Percentiles rank a stretch among this genome's conserved stretches.
Conservation (phyloP, 2,888 invertebrate genomes). For the Oligia latruncula region DNA sequence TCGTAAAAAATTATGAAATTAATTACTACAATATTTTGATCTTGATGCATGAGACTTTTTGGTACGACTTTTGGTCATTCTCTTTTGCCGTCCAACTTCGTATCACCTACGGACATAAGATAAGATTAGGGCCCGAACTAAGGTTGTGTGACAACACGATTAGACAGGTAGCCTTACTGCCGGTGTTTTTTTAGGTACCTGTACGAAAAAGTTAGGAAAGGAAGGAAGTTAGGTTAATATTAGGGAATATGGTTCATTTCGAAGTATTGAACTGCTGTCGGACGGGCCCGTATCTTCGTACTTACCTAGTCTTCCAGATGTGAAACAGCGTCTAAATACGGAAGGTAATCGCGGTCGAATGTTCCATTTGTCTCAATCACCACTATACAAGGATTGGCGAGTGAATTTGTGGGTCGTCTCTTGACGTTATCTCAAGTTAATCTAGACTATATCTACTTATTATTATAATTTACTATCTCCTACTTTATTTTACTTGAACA, state of each 20-base stretch:
- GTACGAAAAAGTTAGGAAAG: no score
- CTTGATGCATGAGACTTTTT: no score
- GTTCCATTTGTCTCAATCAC: not conserved
- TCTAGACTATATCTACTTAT: not conserved
- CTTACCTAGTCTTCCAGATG: not conserved
- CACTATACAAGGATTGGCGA: no score
- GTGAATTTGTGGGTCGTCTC: no score
- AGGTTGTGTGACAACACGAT: no score
- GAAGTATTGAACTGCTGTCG: not conserved
- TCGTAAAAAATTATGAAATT: no score
- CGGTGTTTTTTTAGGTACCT: not conserved
- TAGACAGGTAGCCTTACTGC: not conserved
- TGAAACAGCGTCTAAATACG: not conserved
- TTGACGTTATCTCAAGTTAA: not conserved
- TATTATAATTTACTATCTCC: no score
- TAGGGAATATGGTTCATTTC: not conserved
- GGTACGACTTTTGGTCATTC: no score
- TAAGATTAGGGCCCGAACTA: not conserved
- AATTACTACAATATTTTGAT: no score
- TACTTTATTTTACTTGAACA: not conserved
- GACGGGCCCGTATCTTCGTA: not conserved
- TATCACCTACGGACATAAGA: not conserved
- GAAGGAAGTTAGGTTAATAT: no score
- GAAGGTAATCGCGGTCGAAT: not conserved
- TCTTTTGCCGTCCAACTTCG: not conserved